phyloP scores from a whole-genome alignment of 2,888 invertebrate species.

The Pseudanteris insignis region DNA sequence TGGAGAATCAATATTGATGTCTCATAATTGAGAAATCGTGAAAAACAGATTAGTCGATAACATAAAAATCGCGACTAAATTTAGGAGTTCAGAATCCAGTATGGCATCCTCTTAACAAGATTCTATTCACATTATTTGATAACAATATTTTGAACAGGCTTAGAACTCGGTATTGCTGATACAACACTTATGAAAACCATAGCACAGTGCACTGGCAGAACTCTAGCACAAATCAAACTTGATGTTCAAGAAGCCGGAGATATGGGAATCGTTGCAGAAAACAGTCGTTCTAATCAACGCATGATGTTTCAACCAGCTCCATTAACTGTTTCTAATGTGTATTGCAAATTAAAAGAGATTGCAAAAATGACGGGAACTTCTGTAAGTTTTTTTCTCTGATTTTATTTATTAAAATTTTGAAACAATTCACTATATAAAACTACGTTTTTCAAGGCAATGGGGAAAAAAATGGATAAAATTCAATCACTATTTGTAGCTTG shows the following conservation, averaged over 20 bases:
- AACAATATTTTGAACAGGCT: too few relatives aligned
- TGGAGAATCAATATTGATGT: too few relatives aligned
- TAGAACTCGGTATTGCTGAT: slow-evolving; percentile 95
- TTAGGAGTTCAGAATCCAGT: too few relatives aligned
- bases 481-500: slow-evolving; percentile 94
- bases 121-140: slow-evolving; percentile 2
- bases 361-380: slow-evolving; percentile 82
- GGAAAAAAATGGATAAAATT: slow-evolving; percentile 91
- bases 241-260: slow-evolving; percentile 82
- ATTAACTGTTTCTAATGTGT: slow-evolving; percentile 79
- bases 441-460: slow-evolving; percentile 73
- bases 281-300: slow-evolving; percentile 82
- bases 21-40: too few relatives aligned
- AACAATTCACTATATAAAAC: background rate
- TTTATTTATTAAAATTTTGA: slow-evolving; percentile 7
- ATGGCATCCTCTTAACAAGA: slow-evolving; percentile 2
- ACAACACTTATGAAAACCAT: slow-evolving; percentile 94
- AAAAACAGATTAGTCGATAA: too few relatives aligned
- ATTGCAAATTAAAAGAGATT: slow-evolving; percentile 84
- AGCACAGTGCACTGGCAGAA: slow-evolving; percentile 87
- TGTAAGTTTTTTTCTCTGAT: too few relatives aligned
- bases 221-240: slow-evolving; percentile 82
- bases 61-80: too few relatives aligned
- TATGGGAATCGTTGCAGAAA: slow-evolving; percentile 90
- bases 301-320: slow-evolving; percentile 88